A percentile compares a stretch with the other conserved stretches of the same genome.
These are phyloP conservation scores for Procavia capensis DNA, from an alignment of 2,113 vertebrate genomes.

Conservation along the genomic window DNA sequence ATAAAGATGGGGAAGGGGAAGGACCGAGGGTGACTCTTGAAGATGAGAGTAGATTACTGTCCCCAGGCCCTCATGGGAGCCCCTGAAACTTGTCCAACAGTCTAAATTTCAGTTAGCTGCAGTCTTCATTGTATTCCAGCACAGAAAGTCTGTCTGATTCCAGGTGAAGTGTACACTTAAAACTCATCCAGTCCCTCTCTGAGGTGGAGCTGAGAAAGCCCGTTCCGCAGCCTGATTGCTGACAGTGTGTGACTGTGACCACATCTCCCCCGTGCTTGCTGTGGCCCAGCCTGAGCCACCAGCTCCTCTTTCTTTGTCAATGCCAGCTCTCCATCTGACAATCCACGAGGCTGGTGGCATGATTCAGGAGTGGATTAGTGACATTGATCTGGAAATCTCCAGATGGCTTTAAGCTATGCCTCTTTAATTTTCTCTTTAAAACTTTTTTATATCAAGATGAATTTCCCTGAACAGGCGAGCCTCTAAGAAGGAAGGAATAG, in stretches of 20 bases:
- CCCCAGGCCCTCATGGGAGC: not conserved
- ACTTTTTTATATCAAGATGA: not conserved
- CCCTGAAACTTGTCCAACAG: not conserved
- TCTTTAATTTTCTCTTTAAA: not conserved
- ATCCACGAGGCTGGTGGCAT: fast-evolving
- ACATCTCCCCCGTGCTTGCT: not conserved
- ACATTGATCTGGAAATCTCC: not conserved
- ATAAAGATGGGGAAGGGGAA: not conserved
- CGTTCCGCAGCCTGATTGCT: not conserved
- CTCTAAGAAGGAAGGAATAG: not conserved
- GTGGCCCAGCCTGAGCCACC: not conserved
- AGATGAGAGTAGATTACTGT: not conserved
- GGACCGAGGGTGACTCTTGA: not conserved
- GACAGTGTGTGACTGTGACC: not conserved
- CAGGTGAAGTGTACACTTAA: not conserved
- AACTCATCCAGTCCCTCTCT: not conserved
- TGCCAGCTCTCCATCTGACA: too few species aligned
- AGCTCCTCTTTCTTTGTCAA: not conserved
- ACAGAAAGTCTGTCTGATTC: not conserved
- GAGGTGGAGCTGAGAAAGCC: not conserved
- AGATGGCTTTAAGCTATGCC: not conserved
- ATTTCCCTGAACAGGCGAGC: constrained; percentile 1
- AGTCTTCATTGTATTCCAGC: not conserved
- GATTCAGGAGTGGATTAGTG: not conserved
- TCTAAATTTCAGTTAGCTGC: not conserved